Base-by-base conservation (phyloP, 53 echinoderm and acorn worm species). In the Zoroaster sp. region DNA sequence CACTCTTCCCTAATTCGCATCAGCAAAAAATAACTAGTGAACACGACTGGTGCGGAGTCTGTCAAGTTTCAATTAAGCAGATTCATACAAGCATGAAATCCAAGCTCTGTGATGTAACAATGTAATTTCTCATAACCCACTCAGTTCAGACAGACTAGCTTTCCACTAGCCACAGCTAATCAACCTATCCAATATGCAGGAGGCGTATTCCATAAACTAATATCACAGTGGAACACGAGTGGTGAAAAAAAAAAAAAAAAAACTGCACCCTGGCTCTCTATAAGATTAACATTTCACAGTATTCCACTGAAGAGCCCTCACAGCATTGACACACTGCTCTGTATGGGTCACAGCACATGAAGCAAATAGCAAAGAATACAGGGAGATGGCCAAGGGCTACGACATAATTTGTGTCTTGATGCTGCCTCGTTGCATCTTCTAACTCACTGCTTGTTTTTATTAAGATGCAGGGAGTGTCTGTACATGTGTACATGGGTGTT, bases 321-420 rank as follows among this genome's bases (percentile, higher is more conserved):
- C 33, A 43, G 69, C 67, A 33, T 36, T 66, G 41, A 82, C 46
- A 82, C 82, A 69, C 30, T 47, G 68, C 82, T 28, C 4, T 43
- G 31, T 23, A 82, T 12, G 82, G 82, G 66, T 68, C 82, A 68
- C 67, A 6, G 82, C 33, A 82, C 82, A 68, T 12, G 42, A 14
- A 13, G 68, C 82, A 69, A 69, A 82, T 69, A 44, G 40, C 39
- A 80, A 38, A 6, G 40, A 21, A 63, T 67, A 68, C 43, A 35
- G 11, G 82, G 5, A 68, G 2, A 28, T 67, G 82, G 66, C 82
- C 67, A 40, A 25, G 66, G 82, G 82, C 82, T 13, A 42, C 14
- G 82, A 42, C 66, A 82, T 82, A 40, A 81, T 81, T 81, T 67
- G 81, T 43, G 40, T 43, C 4, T 33, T 5, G 67, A 31, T 30